These are phyloP conservation scores for Itoplectis maculator DNA, from an alignment of 2,888 invertebrate genomes.

Conservation along the genomic window DNA sequence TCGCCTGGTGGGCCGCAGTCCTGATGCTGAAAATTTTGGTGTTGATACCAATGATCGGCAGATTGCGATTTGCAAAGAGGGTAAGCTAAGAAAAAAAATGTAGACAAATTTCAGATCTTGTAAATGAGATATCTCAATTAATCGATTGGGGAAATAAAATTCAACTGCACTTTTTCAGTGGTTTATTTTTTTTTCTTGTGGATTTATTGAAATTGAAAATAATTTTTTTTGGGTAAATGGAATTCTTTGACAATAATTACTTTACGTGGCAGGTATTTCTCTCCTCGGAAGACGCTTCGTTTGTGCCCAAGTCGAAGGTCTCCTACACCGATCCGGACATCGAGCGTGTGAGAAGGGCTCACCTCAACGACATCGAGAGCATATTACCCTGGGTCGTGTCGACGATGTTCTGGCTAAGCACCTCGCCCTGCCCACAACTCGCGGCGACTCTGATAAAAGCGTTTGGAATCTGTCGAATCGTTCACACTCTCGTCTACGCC, in stretches of 20 bases:
- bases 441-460: constrained; percentile 84
- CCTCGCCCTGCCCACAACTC: constrained; percentile 81
- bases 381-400: constrained; percentile 84
- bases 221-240: background rate
- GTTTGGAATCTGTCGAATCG: constrained; percentile 83
- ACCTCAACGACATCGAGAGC: constrained; percentile 86
- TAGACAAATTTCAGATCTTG: background rate
- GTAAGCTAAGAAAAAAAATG: constrained; percentile 53
- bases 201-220: background rate
- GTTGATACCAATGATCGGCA: constrained; percentile 68
- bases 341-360: constrained; percentile 85
- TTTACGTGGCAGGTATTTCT: constrained; percentile 65
- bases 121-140: no score
- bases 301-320: constrained; percentile 61
- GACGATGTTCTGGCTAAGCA: constrained; percentile 84
- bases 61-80: constrained; percentile 69
- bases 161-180: no score
- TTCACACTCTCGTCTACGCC: constrained; percentile 86
- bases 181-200: no score
- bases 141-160: no score
- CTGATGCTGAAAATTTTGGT: constrained; percentile 69
- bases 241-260: background rate
- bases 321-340: constrained; percentile 81
- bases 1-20: constrained; percentile 71
- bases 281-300: constrained; percentile 65